These are phyloP conservation scores for Perdix hodgsoniae DNA, from an alignment of 2,797 vertebrate genomes.

Conservation along the genomic window DNA sequence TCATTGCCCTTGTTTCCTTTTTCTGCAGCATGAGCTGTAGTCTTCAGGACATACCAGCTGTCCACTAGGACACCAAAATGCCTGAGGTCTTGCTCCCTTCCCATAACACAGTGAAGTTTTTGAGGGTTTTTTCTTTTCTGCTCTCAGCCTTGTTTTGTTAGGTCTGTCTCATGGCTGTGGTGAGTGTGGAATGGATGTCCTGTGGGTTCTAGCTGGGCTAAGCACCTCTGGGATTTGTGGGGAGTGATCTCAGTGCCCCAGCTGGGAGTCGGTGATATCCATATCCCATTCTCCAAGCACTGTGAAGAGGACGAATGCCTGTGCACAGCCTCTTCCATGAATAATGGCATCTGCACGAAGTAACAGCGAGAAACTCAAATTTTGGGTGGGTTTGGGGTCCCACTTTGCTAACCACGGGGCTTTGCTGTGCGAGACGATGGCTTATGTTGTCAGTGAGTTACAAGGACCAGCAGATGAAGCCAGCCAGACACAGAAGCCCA, in stretches of 20 bases:
- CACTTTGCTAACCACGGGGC: background rate
- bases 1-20: background rate
- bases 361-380: background rate
- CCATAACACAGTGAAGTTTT: background rate
- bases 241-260: slow-evolving; percentile 10
- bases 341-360: background rate
- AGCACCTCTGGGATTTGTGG: slow-evolving; percentile 33
- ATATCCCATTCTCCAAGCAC: background rate
- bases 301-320: background rate
- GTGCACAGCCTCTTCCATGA: background rate
- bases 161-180: background rate
- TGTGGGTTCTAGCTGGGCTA: background rate
- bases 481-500: slow-evolving; percentile 5
- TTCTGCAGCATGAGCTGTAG: background rate
- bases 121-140: background rate
- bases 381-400: background rate
- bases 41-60: background rate
- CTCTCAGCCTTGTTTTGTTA: background rate
- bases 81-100: background rate
- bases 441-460: slow-evolving; percentile 30
- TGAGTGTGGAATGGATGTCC: background rate
- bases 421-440: background rate
- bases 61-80: background rate
- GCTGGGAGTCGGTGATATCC: background rate
- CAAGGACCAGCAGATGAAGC: slow-evolving; percentile 13